These are phyloP conservation scores for Calephelis virginiensis DNA, from an alignment of 1,140 invertebrate species.

Conservation along the genomic window DNA sequence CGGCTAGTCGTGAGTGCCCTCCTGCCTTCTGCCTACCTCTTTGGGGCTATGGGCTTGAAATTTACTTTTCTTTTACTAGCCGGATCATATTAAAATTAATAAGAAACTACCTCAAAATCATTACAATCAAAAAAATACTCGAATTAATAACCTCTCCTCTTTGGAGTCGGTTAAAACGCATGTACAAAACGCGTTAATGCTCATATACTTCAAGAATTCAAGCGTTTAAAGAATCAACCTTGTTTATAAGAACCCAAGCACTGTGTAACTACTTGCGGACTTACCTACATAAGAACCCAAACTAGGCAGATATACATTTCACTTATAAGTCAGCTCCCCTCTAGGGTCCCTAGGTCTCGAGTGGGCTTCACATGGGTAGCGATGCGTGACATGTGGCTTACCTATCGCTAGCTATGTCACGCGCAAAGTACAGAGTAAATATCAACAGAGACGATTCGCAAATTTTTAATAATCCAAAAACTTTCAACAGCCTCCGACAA, in stretches of 20 bases:
- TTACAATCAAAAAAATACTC: too few relatives aligned
- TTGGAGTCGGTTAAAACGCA: too few relatives aligned
- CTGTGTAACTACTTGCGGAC: constrained; percentile 30
- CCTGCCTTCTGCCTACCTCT: too few relatives aligned
- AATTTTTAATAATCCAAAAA: too few relatives aligned
- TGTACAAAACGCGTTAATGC: not conserved
- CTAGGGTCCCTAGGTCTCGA: constrained; percentile 43
- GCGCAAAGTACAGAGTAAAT: not conserved
- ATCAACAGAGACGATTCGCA: not conserved
- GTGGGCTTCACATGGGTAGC: constrained; percentile 38
- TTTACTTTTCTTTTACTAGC: too few relatives aligned
- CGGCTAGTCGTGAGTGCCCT: too few relatives aligned
- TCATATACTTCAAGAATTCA: constrained; percentile 13
- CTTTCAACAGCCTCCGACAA: too few relatives aligned
- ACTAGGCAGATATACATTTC: constrained; percentile 28
- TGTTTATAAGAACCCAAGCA: constrained; percentile 25
- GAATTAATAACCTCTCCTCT: too few relatives aligned
- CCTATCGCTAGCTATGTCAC: not conserved
- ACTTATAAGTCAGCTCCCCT: constrained; percentile 43
- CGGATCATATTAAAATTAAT: too few relatives aligned
- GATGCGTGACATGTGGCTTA: constrained; percentile 32
- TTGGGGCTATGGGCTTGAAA: too few relatives aligned
- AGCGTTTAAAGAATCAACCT: constrained; percentile 25
- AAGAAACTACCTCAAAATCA: too few relatives aligned
- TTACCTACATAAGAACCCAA: constrained; percentile 34